A percentile compares a stretch with the other conserved stretches of the same genome.
These are phyloP conservation scores for Aspidiotus rigidus DNA, from an alignment of 2,888 invertebrate genomes.

Conservation along the genomic window DNA sequence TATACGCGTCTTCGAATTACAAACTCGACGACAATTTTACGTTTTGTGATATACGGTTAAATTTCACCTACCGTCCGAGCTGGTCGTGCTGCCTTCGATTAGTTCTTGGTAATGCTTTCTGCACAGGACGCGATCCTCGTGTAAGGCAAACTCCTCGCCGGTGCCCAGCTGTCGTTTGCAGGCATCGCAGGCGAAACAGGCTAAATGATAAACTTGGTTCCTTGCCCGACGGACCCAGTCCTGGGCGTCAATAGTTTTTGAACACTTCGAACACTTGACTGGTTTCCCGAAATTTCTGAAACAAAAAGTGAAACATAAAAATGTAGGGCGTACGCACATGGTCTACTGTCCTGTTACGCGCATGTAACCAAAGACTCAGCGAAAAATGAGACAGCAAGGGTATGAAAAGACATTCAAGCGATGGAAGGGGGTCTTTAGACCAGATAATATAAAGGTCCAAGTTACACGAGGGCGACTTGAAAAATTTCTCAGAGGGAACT, in stretches of 20 bases:
- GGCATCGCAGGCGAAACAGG: conserved; percentile 97
- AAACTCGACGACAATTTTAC: background rate
- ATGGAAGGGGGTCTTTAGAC: no score
- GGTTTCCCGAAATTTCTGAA: conserved; percentile 71
- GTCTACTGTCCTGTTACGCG: no score
- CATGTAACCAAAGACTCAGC: no score
- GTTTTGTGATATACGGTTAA: background rate
- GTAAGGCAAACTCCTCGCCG: conserved; percentile 93
- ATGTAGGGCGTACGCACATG: background rate
- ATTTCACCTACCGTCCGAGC: conserved; percentile 66
- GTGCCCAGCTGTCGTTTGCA: conserved; percentile 86
- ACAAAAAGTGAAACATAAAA: conserved; percentile 17
- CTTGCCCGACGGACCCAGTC: conserved; percentile 97
- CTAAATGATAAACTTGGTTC: conserved; percentile 91
- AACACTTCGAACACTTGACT: conserved; percentile 92
- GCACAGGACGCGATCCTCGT: conserved; percentile 89
- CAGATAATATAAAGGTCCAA: no score
- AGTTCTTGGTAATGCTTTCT: conserved; percentile 92
- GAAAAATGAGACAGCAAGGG: no score
- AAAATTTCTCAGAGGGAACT: no score
- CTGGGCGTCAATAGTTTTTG: conserved; percentile 81
- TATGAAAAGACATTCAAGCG: no score
- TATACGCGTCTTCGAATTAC: background rate
- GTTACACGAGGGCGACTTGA: no score
- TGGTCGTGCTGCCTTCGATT: conserved; percentile 82